phyloP scores from a whole-genome alignment of 2,888 invertebrate genomes.

The Seladonia tumulorum region DNA sequence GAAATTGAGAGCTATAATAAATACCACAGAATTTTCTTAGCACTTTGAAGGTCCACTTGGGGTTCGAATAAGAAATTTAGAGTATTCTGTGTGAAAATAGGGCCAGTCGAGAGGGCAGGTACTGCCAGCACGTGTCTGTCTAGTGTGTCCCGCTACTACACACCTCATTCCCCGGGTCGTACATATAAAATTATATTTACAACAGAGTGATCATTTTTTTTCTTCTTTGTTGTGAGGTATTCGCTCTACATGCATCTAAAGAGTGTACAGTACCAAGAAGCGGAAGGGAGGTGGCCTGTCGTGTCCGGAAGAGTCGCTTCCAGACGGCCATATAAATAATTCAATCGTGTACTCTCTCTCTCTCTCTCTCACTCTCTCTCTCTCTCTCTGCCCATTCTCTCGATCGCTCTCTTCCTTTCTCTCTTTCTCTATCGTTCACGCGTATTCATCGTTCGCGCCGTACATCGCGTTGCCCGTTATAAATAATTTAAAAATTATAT shows the following conservation, averaged over 20 bases:
- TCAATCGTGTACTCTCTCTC: not conserved
- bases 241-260: constrained; percentile 73
- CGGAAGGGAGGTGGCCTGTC: constrained; percentile 53
- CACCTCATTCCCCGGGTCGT: constrained; percentile 56
- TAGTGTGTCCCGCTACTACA: constrained; percentile 52
- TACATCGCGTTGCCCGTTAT: constrained; percentile 50
- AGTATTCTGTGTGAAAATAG: not conserved
- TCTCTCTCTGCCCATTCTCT: not conserved
- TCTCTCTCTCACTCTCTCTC: not conserved
- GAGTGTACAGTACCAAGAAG: constrained; percentile 69
- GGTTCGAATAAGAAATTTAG: not conserved
- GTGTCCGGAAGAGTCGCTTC: constrained; percentile 11
- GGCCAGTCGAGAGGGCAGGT: constrained; percentile 31
- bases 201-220: constrained; percentile 73
- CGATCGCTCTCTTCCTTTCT: constrained; percentile 12
- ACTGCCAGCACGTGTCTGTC: constrained; percentile 25
- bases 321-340: constrained; percentile 13
- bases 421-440: constrained; percentile 8
- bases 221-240: constrained; percentile 72
- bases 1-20: not conserved
- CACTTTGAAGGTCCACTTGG: not conserved
- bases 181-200: constrained; percentile 80
- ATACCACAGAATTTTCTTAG: not conserved
- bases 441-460: constrained; percentile 36
- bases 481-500: constrained; percentile 77